phyloP scores from a whole-genome alignment of 2,888 invertebrate genomes.

The Syrista parreyssii region DNA sequence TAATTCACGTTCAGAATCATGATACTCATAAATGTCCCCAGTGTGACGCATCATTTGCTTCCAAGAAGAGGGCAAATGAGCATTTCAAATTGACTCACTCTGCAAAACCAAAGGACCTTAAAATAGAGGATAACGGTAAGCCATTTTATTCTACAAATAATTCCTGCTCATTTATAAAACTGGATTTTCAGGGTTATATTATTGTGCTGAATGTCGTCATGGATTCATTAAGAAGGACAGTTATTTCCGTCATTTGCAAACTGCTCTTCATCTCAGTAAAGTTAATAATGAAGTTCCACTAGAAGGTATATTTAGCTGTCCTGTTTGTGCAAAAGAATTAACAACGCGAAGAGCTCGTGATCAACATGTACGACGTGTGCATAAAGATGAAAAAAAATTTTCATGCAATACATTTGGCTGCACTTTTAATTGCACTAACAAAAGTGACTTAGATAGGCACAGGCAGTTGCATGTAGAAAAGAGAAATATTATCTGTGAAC shows the following conservation, averaged over 20 bases:
- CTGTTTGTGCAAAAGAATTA: constrained; percentile 55
- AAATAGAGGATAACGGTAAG: constrained; percentile 34
- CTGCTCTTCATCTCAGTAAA: constrained; percentile 42
- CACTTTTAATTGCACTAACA: constrained; percentile 52
- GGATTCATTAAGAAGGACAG: constrained; percentile 45
- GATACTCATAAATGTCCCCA: constrained; percentile 58
- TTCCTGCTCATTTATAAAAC: background rate
- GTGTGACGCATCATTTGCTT: constrained; percentile 56
- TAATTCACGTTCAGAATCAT: constrained; percentile 57
- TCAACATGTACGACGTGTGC: constrained; percentile 55
- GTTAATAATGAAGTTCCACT: constrained; percentile 43
- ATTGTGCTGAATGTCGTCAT: constrained; percentile 46
- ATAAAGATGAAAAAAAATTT: constrained; percentile 51
- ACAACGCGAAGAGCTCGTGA: constrained; percentile 54
- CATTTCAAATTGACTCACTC: constrained; percentile 41
- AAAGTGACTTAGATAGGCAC: constrained; percentile 56
- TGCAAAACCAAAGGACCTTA: constrained; percentile 28
- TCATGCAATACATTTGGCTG: constrained; percentile 54
- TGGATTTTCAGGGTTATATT: constrained; percentile 36
- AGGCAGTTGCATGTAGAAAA: constrained; percentile 55
- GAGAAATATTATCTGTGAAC: constrained; percentile 56
- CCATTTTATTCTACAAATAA: constrained; percentile 1
- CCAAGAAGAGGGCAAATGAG: constrained; percentile 48
- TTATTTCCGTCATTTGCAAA: constrained; percentile 45
- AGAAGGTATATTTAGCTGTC: constrained; percentile 48